Percentiles rank a stretch among this genome's conserved stretches.
Evolutionary conservation across 2,113 vertebrate genomes (phyloP).

Genomic region (Ceyx cyanopectus): DNA sequence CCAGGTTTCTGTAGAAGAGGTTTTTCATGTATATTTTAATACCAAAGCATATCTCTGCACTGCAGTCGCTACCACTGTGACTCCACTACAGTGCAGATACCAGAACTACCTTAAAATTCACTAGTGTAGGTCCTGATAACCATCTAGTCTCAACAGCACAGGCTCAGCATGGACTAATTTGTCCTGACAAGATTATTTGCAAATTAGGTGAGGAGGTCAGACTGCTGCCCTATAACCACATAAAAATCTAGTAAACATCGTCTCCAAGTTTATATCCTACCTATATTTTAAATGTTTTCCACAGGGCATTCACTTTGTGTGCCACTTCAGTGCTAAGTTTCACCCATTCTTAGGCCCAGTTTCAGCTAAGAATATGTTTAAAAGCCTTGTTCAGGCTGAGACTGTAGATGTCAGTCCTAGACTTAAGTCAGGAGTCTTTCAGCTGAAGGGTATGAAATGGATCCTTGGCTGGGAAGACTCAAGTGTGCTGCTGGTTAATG

Average conservation of each 20-base stretch:
- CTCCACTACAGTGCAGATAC: background rate
- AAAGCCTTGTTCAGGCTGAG: background rate
- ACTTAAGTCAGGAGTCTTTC: background rate
- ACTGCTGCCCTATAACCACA: conserved; percentile 17
- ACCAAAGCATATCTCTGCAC: background rate
- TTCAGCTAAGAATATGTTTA: background rate
- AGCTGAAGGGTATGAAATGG: background rate
- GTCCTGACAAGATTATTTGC: conserved; percentile 62
- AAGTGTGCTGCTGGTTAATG: background rate
- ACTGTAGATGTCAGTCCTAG: background rate
- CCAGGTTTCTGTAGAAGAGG: background rate
- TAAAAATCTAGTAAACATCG: background rate
- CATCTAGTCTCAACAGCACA: conserved; percentile 31
- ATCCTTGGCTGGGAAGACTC: background rate
- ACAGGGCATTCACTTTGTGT: background rate
- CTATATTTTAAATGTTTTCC: background rate
- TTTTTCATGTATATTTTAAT: background rate
- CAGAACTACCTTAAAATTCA: conserved; percentile 45
- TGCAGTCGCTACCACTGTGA: background rate
- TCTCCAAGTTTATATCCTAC: background rate
- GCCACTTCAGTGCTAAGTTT: background rate
- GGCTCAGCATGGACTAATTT: conserved; percentile 46
- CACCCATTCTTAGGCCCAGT: background rate
- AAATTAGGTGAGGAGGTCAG: conserved; percentile 68
- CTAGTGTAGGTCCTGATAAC: conserved; percentile 26